Percentiles rank a stretch among this genome's conserved stretches.
Evolutionary conservation across 2,113 vertebrate species (phyloP).

Genomic region (Mesitornis unicolor): DNA sequence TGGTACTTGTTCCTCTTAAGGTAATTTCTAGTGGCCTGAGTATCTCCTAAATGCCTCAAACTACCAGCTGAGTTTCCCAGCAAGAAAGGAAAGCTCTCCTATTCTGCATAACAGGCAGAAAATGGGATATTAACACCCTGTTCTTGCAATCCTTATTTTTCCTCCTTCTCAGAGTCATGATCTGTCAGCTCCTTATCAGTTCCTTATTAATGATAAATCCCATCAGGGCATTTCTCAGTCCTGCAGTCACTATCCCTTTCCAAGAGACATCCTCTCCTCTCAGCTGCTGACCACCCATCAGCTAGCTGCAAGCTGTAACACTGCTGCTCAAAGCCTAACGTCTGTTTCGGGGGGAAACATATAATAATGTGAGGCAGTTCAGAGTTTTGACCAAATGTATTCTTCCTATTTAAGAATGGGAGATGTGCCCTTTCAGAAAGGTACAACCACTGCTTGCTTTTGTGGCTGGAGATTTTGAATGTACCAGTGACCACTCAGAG

Average conservation of each 20-base stretch:
- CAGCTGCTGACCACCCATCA: not conserved
- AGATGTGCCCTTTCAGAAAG: not conserved
- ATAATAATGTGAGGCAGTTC: not conserved
- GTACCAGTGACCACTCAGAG: not conserved
- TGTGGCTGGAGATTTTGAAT: not conserved
- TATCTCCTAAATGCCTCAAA: not conserved
- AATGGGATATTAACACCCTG: not conserved
- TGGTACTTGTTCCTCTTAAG: not conserved
- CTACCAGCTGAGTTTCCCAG: not conserved
- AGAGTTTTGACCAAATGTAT: not conserved
- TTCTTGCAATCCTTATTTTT: not conserved
- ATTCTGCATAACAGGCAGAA: not conserved
- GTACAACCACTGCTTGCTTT: not conserved
- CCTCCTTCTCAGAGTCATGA: not conserved
- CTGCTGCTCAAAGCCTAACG: not conserved
- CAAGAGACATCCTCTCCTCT: not conserved
- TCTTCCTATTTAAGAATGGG: not conserved
- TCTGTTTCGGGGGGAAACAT: not conserved
- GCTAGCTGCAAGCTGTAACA: not conserved
- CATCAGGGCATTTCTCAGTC: not conserved
- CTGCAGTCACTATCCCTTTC: not conserved
- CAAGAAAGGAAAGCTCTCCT: not conserved
- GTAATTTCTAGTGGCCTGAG: not conserved
- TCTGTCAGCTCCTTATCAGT: not conserved
- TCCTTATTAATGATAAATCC: not conserved